Percentiles rank a stretch among this genome's conserved stretches.
Evolutionary conservation across 2,888 invertebrate genomes (phyloP).

Genomic region (Drosophila nigritarsus): DNA sequence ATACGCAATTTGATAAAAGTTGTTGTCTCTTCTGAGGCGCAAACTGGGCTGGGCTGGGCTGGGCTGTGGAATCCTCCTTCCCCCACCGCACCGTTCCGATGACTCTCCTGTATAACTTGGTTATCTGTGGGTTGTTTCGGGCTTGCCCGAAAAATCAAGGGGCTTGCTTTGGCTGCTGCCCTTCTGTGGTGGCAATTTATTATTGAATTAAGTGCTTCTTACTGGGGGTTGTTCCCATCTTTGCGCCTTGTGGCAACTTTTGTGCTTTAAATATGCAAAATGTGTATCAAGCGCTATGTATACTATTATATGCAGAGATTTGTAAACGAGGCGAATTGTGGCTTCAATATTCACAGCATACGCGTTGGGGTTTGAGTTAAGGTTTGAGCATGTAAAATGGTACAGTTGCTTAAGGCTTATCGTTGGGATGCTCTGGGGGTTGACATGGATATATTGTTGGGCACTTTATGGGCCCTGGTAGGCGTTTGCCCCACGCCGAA

Average conservation of each 20-base stretch:
- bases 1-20: slow-evolving; percentile 73
- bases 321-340: slow-evolving; percentile 44
- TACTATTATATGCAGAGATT: slow-evolving; percentile 25
- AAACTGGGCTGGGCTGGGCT: slow-evolving; percentile 57
- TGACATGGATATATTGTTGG: slow-evolving; percentile 49
- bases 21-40: slow-evolving; percentile 71
- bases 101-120: slow-evolving; percentile 52
- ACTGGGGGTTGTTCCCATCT: slow-evolving; percentile 58
- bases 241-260: slow-evolving; percentile 44
- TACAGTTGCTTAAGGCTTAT: slow-evolving; percentile 73
- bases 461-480: slow-evolving; percentile 45
- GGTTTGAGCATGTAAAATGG: slow-evolving; percentile 76
- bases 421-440: slow-evolving; percentile 41
- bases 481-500: slow-evolving; percentile 62
- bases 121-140: slow-evolving; percentile 68
- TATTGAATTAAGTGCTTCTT: slow-evolving; percentile 78
- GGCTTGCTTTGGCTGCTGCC: slow-evolving; percentile 50
- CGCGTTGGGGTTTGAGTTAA: slow-evolving; percentile 66
- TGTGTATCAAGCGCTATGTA: slow-evolving; percentile 46
- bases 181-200: slow-evolving; percentile 74
- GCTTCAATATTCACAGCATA: slow-evolving; percentile 53
- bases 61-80: not conserved
- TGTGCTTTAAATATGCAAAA: slow-evolving; percentile 71
- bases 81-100: slow-evolving; percentile 10
- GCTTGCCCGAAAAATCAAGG: slow-evolving; percentile 46